These are phyloP conservation scores for Idaea aversata DNA, from an alignment of 2,888 invertebrate genomes.

Conservation along the genomic window DNA sequence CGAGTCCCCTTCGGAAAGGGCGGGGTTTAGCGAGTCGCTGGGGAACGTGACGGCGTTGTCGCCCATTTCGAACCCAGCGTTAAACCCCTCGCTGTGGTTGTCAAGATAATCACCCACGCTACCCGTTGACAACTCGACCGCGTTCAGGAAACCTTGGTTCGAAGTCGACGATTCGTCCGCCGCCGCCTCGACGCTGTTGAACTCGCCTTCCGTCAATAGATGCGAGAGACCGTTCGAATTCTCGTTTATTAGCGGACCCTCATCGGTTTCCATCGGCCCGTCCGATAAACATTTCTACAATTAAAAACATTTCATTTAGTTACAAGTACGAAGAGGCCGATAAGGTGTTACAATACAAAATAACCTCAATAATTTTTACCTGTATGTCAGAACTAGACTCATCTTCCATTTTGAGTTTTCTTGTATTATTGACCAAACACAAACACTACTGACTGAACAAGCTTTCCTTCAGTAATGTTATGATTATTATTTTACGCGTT, in stretches of 20 bases:
- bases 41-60: conserved; percentile 72
- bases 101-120: conserved; percentile 74
- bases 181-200: conserved; percentile 69
- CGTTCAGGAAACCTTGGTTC: conserved; percentile 72
- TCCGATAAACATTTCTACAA: conserved; percentile 68
- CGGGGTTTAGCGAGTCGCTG: conserved; percentile 63
- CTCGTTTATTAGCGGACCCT: conserved; percentile 70
- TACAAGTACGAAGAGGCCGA: background rate
- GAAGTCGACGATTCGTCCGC: conserved; percentile 72
- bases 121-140: conserved; percentile 70
- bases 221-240: conserved; percentile 73
- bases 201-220: conserved; percentile 69
- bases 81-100: conserved; percentile 61
- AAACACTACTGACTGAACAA: background rate
- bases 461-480: background rate
- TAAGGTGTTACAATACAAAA: conserved; percentile 5
- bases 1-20: conserved; percentile 66
- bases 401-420: conserved; percentile 44
- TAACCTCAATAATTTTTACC: conserved; percentile 47
- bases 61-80: conserved; percentile 68
- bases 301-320: conserved; percentile 10
- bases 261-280: conserved; percentile 69
- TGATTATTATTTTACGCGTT: background rate
- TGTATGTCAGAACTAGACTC: conserved; percentile 68
- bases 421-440: conserved; percentile 7